Base-by-base conservation (phyloP, 2,113 vertebrate genomes). In the Tyrannus savana region DNA sequence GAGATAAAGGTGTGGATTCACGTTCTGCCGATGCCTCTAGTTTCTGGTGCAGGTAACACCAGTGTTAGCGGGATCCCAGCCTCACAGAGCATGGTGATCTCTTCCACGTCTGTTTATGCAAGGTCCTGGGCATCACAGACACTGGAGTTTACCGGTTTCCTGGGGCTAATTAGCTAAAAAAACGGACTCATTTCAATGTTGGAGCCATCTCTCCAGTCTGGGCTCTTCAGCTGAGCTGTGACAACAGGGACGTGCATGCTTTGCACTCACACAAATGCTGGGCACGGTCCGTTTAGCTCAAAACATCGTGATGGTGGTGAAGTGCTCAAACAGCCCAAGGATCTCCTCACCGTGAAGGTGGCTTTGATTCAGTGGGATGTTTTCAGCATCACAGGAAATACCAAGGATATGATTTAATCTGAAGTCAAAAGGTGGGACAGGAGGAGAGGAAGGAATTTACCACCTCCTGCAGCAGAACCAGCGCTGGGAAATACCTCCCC, bases 361-460 rank as follows among this genome's bases (percentile, higher is more conserved):
- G 41, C 49, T 86, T 46, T 46, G 59, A 37, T 56, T 62, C 55
- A 66, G 12, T 25, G 68, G 27, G 4, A 2, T 6, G 30, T 12
- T 14, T 62, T 92, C 58, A 90, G 50, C 55, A 4, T 6, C 13
- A 10, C 39, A 30, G 69, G 60, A 53, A 76, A 68, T 44, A 64
- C 74, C 85, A 63, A 33, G 62, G 74, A 30, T 76, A 42, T 91
- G 93, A 92, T 95, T 84, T 94, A 95, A 67, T 33, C 80, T 4
- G 3, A 74, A 85, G 73, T 74, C 87, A 89, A 91, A 77, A 91
- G 77, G 89, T 86, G 64, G 72, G 28, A 89, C n/a, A 68, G 63
- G 15, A 89, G 59, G 72, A 84, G 68, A 66, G 59, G 72, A 68
- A 77, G 76, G 84, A 77, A 96, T 95, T 95, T 87, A 87, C 46